Conservation (phyloP, 2,888 invertebrate genomes). For the Agriotes lineatus region DNA sequence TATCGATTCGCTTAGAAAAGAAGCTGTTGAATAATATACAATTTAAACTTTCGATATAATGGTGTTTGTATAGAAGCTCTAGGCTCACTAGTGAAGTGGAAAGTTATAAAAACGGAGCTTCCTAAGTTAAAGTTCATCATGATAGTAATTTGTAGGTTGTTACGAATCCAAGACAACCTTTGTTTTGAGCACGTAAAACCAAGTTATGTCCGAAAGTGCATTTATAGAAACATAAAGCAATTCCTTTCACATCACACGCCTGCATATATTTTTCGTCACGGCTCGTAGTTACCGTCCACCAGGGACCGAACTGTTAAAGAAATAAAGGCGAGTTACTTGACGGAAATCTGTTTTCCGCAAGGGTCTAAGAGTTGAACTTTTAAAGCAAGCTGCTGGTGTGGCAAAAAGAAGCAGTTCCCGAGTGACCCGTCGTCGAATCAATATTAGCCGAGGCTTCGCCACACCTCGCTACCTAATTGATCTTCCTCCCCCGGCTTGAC, state of each 20-base stretch:
- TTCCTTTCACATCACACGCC: neutral
- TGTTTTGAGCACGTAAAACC: too few species aligned
- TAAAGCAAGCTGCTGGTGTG: constrained; percentile 19
- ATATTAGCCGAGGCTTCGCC: constrained; percentile 34
- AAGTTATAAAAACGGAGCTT: too few species aligned
- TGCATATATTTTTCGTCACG: neutral
- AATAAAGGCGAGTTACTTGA: constrained; percentile 15
- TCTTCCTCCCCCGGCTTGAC: constrained; percentile 37
- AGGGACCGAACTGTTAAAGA: constrained; percentile 11
- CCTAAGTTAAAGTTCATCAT: too few species aligned
- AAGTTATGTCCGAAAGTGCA: too few species aligned
- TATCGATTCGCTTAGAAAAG: too few species aligned
- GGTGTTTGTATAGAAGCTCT: too few species aligned
- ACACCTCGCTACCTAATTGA: constrained; percentile 38
- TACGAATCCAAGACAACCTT: too few species aligned
- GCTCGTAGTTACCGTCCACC: neutral
- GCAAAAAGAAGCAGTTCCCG: constrained; percentile 26
- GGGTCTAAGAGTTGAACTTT: constrained; percentile 17
- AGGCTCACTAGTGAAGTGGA: too few species aligned
- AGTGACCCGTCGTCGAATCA: constrained; percentile 34
- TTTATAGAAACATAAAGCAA: neutral
- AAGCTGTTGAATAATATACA: too few species aligned
- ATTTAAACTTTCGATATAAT: too few species aligned
- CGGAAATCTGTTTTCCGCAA: constrained; percentile 18
- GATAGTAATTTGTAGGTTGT: too few species aligned